phyloP scores from a whole-genome alignment of 35 echinoderm and acorn worm species.

The Stichopus chloronotus region DNA sequence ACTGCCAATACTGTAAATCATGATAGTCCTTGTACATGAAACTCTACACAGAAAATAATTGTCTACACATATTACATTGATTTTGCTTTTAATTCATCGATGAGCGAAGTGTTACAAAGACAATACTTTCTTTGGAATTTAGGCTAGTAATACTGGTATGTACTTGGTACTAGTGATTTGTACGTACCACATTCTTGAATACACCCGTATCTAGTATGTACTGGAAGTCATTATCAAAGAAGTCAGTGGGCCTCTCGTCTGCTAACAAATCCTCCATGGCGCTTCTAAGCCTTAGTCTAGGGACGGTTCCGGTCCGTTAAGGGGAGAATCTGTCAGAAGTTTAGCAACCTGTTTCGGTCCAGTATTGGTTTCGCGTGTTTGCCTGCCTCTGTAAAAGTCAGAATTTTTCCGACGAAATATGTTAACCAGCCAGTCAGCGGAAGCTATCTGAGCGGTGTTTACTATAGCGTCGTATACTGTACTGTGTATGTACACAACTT shows the following conservation, averaged over 20 bases:
- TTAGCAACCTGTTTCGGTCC: conserved; percentile 33
- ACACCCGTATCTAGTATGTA: conserved; percentile 60
- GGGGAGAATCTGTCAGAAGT: conserved; percentile 72
- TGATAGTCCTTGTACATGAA: too few relatives aligned
- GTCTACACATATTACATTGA: too few relatives aligned
- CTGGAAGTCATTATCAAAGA: conserved; percentile 59
- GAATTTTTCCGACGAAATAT: background rate
- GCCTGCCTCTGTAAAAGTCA: conserved; percentile 9
- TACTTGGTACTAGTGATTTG: background rate
- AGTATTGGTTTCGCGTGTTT: conserved; percentile 46
- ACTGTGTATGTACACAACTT: background rate
- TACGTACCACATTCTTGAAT: conserved; percentile 65
- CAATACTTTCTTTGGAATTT: too few relatives aligned
- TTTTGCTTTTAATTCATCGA: too few relatives aligned
- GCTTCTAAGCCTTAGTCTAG: conserved; percentile 65
- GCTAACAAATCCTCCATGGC: conserved; percentile 69
- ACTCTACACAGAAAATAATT: too few relatives aligned
- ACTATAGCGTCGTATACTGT: background rate
- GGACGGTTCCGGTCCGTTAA: conserved; percentile 59
- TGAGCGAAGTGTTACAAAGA: too few relatives aligned
- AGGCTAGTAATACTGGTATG: too few relatives aligned
- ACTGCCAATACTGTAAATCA: background rate
- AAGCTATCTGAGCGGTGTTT: background rate
- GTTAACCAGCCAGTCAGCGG: background rate
- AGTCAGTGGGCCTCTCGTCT: conserved; percentile 60